Conservation (phyloP, 2,888 invertebrate genomes). For the Agelastica alni region DNA sequence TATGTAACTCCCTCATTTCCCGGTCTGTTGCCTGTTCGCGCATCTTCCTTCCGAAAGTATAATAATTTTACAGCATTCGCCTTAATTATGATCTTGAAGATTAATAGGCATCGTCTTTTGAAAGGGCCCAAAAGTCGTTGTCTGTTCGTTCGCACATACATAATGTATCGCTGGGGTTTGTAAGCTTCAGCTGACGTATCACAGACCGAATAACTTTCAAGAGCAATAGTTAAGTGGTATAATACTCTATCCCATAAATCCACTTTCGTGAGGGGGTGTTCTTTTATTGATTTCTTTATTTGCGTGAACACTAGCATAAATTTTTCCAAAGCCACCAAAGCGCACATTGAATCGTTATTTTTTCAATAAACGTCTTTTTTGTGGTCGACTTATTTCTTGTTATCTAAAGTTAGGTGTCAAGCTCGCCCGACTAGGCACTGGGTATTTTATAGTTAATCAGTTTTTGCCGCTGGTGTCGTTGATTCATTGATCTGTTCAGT, state of each 20-base stretch:
- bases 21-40: background rate
- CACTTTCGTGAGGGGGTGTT: background rate
- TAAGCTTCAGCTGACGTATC: background rate
- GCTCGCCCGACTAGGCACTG: no score
- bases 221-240: background rate
- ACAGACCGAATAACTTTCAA: background rate
- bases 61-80: background rate
- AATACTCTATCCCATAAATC: background rate
- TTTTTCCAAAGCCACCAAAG: no score
- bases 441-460: no score
- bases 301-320: background rate
- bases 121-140: background rate
- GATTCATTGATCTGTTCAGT: no score
- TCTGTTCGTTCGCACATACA: constrained; percentile 3
- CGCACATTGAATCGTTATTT: no score
- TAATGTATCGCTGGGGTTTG: background rate
- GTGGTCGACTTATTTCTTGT: no score
- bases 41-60: background rate
- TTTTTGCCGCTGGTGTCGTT: no score
- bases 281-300: background rate
- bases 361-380: no score
- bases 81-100: background rate
- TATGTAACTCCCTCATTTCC: background rate
- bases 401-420: no score
- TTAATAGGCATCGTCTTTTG: background rate